Percentiles rank a stretch among this genome's conserved stretches.
Conservation (phyloP, 2,797 vertebrate genomes). For the Pteronotus mesoamericanus region DNA sequence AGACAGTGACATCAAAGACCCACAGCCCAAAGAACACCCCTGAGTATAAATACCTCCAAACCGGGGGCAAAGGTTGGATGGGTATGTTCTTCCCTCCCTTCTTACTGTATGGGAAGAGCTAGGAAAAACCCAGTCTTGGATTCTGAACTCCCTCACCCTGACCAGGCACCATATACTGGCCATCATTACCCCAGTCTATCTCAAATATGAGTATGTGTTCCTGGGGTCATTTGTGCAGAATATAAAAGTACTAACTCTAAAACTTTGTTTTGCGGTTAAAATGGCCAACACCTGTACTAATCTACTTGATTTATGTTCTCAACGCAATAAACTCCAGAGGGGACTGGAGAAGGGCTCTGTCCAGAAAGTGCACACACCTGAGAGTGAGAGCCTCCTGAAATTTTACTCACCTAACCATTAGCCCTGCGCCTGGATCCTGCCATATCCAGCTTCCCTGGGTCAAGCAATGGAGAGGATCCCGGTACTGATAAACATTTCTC, state of each 20-base stretch:
- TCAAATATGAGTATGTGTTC: not conserved
- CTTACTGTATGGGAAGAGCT: not conserved
- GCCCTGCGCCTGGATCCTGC: not conserved
- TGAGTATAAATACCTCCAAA: not conserved
- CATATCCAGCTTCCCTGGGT: not conserved
- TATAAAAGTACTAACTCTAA: not conserved
- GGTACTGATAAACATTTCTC: not conserved
- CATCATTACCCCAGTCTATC: not conserved
- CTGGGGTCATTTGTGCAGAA: not conserved
- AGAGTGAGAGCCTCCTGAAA: not conserved
- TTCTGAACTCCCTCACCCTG: not conserved
- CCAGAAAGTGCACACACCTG: not conserved
- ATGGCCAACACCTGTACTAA: not conserved
- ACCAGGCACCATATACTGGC: not conserved
- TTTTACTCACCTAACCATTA: not conserved
- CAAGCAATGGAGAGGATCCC: not conserved
- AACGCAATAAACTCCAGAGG: not conserved
- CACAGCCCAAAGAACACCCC: not conserved
- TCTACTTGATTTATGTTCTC: not conserved
- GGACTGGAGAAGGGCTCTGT: not conserved
- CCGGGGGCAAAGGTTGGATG: not conserved
- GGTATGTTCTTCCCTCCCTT: not conserved
- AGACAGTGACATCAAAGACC: not conserved
- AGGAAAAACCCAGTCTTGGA: not conserved
- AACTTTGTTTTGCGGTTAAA: not conserved